phyloP scores from a whole-genome alignment of 2,888 invertebrate species.

The Cartodere bifasciata region DNA sequence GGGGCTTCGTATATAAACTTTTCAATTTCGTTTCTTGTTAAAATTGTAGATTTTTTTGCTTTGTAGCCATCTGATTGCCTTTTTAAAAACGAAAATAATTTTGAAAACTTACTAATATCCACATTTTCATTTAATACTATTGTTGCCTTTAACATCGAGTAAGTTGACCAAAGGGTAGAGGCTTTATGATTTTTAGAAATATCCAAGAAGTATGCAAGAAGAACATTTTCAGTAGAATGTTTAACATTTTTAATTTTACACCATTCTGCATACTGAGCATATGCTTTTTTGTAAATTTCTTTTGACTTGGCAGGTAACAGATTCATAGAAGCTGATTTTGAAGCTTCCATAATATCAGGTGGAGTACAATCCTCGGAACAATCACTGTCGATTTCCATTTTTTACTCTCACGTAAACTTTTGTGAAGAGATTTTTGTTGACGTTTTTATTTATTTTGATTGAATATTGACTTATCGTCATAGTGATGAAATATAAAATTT shows the following conservation, averaged over 20 bases:
- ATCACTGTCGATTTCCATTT: too few species aligned
- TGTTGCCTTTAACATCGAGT: constrained; percentile 3
- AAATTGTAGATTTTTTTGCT: constrained; percentile 1
- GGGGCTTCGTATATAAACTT: neutral
- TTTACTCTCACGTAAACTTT: too few species aligned
- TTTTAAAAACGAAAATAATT: constrained; percentile 1
- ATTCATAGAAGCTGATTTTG: too few species aligned
- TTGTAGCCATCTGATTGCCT: constrained; percentile 2
- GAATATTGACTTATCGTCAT: too few species aligned
- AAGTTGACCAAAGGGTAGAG: constrained; percentile 2
- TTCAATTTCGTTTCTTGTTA: neutral
- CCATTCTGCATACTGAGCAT: neutral
- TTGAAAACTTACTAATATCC: constrained; percentile 3
- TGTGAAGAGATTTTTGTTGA: too few species aligned
- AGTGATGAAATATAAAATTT: too few species aligned
- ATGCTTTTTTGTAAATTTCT: neutral
- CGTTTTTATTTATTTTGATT: too few species aligned
- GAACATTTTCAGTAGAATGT: neutral
- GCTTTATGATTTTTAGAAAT: neutral
- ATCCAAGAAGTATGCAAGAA: neutral
- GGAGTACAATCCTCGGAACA: too few species aligned
- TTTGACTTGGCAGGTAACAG: neutral
- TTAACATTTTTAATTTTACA: neutral
- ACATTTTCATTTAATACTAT: neutral
- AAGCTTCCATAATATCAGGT: too few species aligned